phyloP scores from a whole-genome alignment of 2,797 vertebrate species.

The Rhinophrynus dorsalis region DNA sequence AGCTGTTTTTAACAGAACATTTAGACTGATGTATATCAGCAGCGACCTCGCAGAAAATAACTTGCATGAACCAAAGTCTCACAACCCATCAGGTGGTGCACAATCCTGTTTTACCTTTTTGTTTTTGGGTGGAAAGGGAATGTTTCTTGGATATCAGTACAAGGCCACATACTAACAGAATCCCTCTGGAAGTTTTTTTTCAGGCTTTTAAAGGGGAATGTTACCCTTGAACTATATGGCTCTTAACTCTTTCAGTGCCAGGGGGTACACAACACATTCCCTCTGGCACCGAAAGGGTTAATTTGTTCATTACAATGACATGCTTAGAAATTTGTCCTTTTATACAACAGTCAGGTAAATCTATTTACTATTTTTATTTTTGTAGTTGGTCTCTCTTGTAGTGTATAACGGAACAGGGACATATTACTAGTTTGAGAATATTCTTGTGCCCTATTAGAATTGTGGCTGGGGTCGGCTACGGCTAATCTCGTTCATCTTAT shows the following conservation, averaged over 20 bases:
- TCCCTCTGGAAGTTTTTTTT: neutral
- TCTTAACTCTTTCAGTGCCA: too few species aligned
- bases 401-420: too few species aligned
- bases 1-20: slow-evolving; percentile 50
- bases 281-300: too few species aligned
- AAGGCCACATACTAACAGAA: slow-evolving; percentile 60
- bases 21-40: slow-evolving; percentile 59
- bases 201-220: neutral
- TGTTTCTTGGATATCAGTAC: slow-evolving; percentile 56
- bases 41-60: slow-evolving; percentile 62
- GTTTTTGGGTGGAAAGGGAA: slow-evolving; percentile 55
- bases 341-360: too few species aligned
- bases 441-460: too few species aligned
- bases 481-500: too few species aligned
- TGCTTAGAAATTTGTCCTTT: neutral
- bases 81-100: slow-evolving; percentile 72
- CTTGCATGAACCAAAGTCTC: slow-evolving; percentile 91
- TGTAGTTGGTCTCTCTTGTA: too few species aligned
- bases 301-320: neutral
- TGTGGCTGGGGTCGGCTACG: too few species aligned
- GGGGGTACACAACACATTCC: neutral
- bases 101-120: slow-evolving; percentile 64
- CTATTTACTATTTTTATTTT: too few species aligned
- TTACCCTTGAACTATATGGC: too few species aligned
- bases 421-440: too few species aligned